Evolutionary conservation across 2,797 vertebrate genomes (phyloP).

Genomic region (Trichosurus vulpecula): DNA sequence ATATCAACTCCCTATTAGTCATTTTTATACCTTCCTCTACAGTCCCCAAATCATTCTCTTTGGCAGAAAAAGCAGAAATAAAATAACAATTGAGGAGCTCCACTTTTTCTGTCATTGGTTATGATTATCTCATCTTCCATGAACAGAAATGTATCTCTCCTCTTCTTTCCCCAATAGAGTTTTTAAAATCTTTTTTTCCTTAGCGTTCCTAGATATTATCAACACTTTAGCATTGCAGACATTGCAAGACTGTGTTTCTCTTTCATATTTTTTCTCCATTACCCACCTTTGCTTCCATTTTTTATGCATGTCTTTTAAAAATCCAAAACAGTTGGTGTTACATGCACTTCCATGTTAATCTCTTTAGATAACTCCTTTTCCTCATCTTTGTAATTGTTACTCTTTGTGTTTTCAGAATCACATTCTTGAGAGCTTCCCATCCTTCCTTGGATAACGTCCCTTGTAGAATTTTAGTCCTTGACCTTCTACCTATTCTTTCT

Average conservation of each 20-base stretch:
- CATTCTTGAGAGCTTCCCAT: background rate
- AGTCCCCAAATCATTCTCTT: background rate
- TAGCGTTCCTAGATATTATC: background rate
- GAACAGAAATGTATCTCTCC: background rate
- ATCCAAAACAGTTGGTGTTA: background rate
- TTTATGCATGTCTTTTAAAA: background rate
- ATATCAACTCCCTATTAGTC: background rate
- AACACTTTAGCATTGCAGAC: background rate
- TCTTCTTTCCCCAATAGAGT: background rate
- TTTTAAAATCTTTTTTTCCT: background rate
- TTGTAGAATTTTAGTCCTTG: background rate
- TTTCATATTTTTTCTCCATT: background rate
- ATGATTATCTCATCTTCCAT: background rate
- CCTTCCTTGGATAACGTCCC: background rate
- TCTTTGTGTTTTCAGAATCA: background rate
- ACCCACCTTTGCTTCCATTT: background rate
- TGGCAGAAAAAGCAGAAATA: background rate
- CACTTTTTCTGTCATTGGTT: background rate
- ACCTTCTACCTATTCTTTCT: background rate
- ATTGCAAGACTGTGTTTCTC: background rate
- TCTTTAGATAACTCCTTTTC: background rate
- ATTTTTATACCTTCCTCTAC: background rate
- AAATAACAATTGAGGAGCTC: background rate
- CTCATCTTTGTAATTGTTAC: background rate
- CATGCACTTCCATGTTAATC: background rate